These are phyloP conservation scores for Sinelater perroti DNA, from an alignment of 2,888 invertebrate species.

Conservation along the genomic window DNA sequence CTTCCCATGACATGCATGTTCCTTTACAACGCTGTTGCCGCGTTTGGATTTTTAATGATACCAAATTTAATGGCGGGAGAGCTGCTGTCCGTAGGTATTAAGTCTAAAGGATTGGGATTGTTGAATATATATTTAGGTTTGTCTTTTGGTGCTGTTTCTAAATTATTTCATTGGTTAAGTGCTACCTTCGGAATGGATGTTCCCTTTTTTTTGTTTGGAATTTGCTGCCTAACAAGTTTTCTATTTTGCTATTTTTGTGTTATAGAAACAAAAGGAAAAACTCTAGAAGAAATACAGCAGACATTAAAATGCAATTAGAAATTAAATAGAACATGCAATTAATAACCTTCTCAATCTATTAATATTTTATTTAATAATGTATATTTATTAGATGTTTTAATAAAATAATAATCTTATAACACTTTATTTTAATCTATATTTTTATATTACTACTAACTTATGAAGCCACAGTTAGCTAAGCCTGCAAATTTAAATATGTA, in stretches of 20 bases:
- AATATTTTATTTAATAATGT: not conserved
- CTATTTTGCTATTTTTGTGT: constrained; percentile 49
- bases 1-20: constrained; percentile 46
- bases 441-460: not conserved
- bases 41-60: constrained; percentile 46
- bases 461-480: too few relatives aligned
- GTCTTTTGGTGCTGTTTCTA: constrained; percentile 43
- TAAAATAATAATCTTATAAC: not conserved
- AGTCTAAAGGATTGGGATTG: constrained; percentile 50
- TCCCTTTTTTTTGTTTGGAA: constrained; percentile 49
- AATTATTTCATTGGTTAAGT: constrained; percentile 51
- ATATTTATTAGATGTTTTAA: not conserved
- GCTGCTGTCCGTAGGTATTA: constrained; percentile 50
- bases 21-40: constrained; percentile 41
- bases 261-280: constrained; percentile 53
- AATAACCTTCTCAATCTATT: not conserved
- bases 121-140: constrained; percentile 49
- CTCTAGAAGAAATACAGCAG: constrained; percentile 49
- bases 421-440: not conserved
- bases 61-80: constrained; percentile 48
- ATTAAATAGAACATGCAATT: not conserved
- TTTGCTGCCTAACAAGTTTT: constrained; percentile 44
- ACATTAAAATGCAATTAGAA: constrained; percentile 36
- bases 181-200: constrained; percentile 47
- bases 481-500: too few relatives aligned